These are phyloP conservation scores for Phrynocephalus guinanensis DNA, from an alignment of 2,797 vertebrate species.

Conservation along the genomic window DNA sequence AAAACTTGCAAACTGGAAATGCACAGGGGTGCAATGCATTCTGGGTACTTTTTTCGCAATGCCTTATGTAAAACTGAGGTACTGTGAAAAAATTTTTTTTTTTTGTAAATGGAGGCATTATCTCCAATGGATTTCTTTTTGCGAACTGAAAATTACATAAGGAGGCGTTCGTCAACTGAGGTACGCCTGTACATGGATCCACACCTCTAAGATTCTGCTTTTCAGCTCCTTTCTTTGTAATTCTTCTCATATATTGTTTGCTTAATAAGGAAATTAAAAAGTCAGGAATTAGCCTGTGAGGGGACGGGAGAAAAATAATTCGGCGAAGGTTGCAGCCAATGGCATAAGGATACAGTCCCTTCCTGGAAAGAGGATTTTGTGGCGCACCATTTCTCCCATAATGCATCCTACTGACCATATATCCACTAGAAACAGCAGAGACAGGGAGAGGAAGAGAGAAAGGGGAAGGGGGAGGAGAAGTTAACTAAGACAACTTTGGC, in stretches of 20 bases:
- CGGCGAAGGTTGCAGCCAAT: constrained; percentile 81
- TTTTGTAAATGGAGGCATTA: too few relatives aligned
- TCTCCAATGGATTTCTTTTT: too few relatives aligned
- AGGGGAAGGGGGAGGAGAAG: constrained; percentile 76
- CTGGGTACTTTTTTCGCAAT: too few relatives aligned
- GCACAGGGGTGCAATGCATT: too few relatives aligned
- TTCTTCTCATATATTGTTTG: constrained; percentile 64
- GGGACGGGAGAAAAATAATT: constrained; percentile 65
- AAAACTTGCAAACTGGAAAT: too few relatives aligned
- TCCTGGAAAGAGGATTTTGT: constrained; percentile 99
- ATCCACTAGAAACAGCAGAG: constrained; percentile 92
- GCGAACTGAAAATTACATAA: too few relatives aligned
- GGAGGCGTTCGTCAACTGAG: too few relatives aligned
- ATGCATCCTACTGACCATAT: constrained; percentile 99
- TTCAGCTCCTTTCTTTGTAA: constrained; percentile 77
- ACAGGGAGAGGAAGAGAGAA: constrained; percentile 78
- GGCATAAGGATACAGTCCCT: constrained; percentile 99
- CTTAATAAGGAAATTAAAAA: constrained; percentile 51
- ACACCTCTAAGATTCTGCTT: constrained; percentile 70
- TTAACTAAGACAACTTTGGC: constrained; percentile 79
- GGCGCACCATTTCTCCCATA: constrained; percentile 99
- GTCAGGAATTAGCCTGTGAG: constrained; percentile 48
- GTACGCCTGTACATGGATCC: background rate
- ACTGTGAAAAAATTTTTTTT: too few relatives aligned
- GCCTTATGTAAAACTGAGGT: too few relatives aligned